Percentiles rank a stretch among this genome's conserved stretches.
These are phyloP conservation scores for Andrena chrysosceles DNA, from an alignment of 2,888 invertebrate species.

Conservation along the genomic window DNA sequence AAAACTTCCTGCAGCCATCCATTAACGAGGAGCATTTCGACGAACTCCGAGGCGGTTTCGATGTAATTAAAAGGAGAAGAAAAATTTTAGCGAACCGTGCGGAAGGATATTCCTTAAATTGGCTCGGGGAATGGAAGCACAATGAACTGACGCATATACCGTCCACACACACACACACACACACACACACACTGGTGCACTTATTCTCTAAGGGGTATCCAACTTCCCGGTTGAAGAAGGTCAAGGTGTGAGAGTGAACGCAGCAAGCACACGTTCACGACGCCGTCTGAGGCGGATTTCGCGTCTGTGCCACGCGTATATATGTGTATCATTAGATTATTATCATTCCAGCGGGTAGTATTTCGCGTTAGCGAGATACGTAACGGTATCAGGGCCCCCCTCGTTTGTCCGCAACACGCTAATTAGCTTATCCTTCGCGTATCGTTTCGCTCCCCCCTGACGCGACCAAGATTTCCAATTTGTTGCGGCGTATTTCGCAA, in stretches of 20 bases:
- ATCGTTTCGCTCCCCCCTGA: constrained; percentile 19
- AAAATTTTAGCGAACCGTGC: neutral
- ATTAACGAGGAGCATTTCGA: neutral
- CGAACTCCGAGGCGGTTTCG: neutral
- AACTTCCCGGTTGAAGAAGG: constrained; percentile 76
- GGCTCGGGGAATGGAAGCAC: neutral
- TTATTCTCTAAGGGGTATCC: constrained; percentile 35
- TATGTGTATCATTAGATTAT: constrained; percentile 58
- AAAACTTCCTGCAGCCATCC: neutral
- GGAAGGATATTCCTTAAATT: constrained; percentile 26
- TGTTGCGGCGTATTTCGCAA: constrained; percentile 13
- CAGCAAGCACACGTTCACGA: constrained; percentile 47
- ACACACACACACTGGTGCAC: neutral
- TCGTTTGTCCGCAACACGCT: constrained; percentile 54
- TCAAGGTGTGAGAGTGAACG: constrained; percentile 78
- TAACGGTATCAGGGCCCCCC: constrained; percentile 60
- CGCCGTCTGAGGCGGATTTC: constrained; percentile 22
- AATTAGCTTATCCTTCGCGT: constrained; percentile 55
- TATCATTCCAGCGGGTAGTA: constrained; percentile 54
- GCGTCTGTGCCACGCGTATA: neutral
- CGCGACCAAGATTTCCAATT: constrained; percentile 23
- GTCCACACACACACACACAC: neutral
- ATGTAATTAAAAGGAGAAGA: neutral
- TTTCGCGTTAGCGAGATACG: constrained; percentile 52
- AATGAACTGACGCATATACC: neutral